Evolutionary conservation across 2,797 vertebrate species (phyloP).

Genomic region (Notolabrus celidotus): DNA sequence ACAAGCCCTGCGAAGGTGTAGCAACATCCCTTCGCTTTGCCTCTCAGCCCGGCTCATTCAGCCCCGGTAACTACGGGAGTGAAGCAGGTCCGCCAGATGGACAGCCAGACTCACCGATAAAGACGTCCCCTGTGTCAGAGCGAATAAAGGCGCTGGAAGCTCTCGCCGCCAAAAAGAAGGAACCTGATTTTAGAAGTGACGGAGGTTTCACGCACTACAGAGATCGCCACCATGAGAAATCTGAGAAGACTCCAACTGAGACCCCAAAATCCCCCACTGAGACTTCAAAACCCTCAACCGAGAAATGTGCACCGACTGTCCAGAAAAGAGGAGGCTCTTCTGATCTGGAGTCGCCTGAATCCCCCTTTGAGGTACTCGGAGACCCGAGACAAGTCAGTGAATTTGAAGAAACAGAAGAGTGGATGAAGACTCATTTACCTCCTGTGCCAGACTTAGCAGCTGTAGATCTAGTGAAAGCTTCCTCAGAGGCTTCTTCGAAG

Average conservation of each 20-base stretch:
- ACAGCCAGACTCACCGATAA: constrained; percentile 79
- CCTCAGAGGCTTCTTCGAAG: constrained; percentile 50
- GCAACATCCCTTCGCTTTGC: constrained; percentile 83
- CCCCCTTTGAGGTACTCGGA: constrained; percentile 91
- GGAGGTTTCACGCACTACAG: constrained; percentile 78
- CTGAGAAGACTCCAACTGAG: constrained; percentile 69
- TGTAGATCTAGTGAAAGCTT: constrained; percentile 63
- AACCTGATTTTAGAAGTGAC: constrained; percentile 79
- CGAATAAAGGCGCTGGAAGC: constrained; percentile 86
- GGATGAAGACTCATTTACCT: constrained; percentile 86
- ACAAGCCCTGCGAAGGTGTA: constrained; percentile 80
- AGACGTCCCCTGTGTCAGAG: constrained; percentile 85
- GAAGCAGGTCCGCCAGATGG: constrained; percentile 72
- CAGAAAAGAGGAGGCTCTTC: constrained; percentile 70
- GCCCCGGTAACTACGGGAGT: constrained; percentile 70
- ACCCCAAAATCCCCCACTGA: constrained; percentile 61
- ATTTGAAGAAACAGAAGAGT: constrained; percentile 87
- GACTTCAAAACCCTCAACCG: constrained; percentile 36
- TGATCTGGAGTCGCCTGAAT: constrained; percentile 89
- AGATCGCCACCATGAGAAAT: constrained; percentile 84
- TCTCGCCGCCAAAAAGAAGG: constrained; percentile 83
- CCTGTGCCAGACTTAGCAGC: constrained; percentile 81
- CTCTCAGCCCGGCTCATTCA: constrained; percentile 82
- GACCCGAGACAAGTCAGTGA: constrained; percentile 84
- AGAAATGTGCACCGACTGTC: constrained; percentile 45